phyloP scores from a whole-genome alignment of 2,797 vertebrate genomes.

The Tadarida brasiliensis region DNA sequence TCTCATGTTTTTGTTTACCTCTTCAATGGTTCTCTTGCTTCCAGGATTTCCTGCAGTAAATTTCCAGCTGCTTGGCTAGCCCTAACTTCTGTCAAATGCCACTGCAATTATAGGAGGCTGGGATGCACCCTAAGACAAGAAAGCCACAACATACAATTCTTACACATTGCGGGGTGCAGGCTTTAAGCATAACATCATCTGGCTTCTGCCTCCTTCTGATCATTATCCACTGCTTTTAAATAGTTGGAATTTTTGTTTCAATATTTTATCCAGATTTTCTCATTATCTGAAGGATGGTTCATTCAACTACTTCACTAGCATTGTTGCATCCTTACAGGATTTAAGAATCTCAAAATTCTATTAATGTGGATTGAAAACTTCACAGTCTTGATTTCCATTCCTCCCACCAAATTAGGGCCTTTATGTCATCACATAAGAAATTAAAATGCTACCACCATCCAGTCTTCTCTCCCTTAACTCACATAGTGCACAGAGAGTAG shows the following conservation, averaged over 20 bases:
- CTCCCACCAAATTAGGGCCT: background rate
- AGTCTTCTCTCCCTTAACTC: background rate
- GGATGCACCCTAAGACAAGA: background rate
- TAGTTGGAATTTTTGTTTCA: background rate
- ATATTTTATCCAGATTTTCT: constrained; percentile 29
- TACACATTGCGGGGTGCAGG: background rate
- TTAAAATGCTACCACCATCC: background rate
- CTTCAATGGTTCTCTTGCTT: background rate
- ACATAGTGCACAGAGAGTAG: background rate
- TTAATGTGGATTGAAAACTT: background rate
- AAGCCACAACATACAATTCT: background rate
- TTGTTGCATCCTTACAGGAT: background rate
- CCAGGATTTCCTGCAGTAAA: background rate
- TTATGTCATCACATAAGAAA: background rate
- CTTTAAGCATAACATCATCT: background rate
- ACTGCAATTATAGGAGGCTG: background rate
- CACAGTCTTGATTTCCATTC: constrained; percentile 18
- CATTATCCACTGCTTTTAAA: constrained; percentile 41
- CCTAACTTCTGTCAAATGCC: background rate
- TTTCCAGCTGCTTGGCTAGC: background rate
- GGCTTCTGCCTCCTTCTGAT: background rate
- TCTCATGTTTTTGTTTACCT: constrained; percentile 7
- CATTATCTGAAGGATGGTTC: background rate
- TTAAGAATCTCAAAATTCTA: constrained; percentile 16
- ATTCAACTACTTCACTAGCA: background rate